Conservation (phyloP, 2,888 invertebrate genomes). For the Aphidoletes aphidimyza region DNA sequence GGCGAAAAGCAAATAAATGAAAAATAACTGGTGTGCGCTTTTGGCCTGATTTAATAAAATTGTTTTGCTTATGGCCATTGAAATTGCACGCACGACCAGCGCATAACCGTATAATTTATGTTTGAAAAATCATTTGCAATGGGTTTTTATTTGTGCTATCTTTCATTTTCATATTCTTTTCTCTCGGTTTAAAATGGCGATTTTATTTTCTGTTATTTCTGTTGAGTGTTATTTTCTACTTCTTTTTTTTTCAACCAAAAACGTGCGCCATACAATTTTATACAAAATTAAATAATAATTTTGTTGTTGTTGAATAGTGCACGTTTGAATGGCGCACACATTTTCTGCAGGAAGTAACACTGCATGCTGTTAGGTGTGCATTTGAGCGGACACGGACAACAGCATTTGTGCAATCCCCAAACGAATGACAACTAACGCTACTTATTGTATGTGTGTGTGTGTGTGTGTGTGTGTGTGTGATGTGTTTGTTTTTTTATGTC, state of each 20-base stretch:
- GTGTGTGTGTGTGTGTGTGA: no score
- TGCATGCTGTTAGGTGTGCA: not conserved
- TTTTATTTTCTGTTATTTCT: not conserved
- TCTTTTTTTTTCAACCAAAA: no score
- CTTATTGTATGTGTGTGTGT: no score
- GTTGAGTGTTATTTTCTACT: no score
- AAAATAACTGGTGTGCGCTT: not conserved
- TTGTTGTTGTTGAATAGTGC: not conserved
- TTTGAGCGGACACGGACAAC: no score
- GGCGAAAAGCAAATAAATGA: slow-evolving; percentile 19
- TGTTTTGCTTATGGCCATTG: not conserved
- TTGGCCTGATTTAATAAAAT: slow-evolving; percentile 43
- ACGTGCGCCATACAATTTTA: not conserved
- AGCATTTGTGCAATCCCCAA: no score
- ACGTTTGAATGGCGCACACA: not conserved
- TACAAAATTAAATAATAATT: slow-evolving; percentile 23
- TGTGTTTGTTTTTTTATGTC: no score
- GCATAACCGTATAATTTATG: slow-evolving; percentile 36
- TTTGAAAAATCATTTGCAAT: not conserved
- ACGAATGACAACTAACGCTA: no score
- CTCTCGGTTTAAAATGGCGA: not conserved
- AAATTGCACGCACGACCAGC: slow-evolving; percentile 22
- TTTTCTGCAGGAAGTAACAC: not conserved
- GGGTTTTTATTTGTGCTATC: not conserved
- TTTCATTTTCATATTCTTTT: not conserved